Evolutionary conservation across 2,797 vertebrate species (phyloP), one percentile per base, ranked within the genome.

Genomic region (Staurois parvus): DNA sequence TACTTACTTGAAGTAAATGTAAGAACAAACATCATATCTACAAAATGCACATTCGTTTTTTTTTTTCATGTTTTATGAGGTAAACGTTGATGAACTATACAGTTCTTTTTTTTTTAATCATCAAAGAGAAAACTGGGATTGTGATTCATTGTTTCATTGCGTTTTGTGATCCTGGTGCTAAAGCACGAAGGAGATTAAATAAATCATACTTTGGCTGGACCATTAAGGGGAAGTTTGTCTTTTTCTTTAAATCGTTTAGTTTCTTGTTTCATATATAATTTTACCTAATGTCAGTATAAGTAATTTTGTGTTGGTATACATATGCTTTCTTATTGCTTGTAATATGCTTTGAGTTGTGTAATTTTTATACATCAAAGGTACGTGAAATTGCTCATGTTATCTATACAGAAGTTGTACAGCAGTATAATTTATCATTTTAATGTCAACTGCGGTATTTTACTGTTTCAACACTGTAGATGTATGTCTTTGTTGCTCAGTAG

Each of bases 291-390:
- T 4, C 17, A 66, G 56, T 32, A 37, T 64, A 66, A 77, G 24
- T 37, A 24, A 77, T 76, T 62, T n/a, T 13, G 52, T 30, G 29
- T 5, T 17, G 42, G 24, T 19, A 59, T 28, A 62, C 9, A 62
- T 34, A 10, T 66, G 30, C n/a, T 64, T 42, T 59, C 30, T 28
- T 24, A 59, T 62, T 37, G 32, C 13, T 72, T 59, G 24, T 59
- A 81, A 81, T 34, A 56, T 40, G 68, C 34, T 48, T 48, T 40
- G 67, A 56, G 52, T 72, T 70, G 67, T 72, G 70, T 80, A 34
- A 80, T 37, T 56, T 52, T 80, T 56, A 32, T 72, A 9, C 52
- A 68, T 19, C 45, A 70, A 70, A 42, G 34, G 74, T 70, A 52
- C 21, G 6, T 26, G 19, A 59, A 70, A 80, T 80, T 56, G 42